Percentiles rank a stretch among this genome's conserved stretches.
Evolutionary conservation across 1,140 invertebrate genomes (phyloP).

Genomic region (Drosophila sucinea): DNA sequence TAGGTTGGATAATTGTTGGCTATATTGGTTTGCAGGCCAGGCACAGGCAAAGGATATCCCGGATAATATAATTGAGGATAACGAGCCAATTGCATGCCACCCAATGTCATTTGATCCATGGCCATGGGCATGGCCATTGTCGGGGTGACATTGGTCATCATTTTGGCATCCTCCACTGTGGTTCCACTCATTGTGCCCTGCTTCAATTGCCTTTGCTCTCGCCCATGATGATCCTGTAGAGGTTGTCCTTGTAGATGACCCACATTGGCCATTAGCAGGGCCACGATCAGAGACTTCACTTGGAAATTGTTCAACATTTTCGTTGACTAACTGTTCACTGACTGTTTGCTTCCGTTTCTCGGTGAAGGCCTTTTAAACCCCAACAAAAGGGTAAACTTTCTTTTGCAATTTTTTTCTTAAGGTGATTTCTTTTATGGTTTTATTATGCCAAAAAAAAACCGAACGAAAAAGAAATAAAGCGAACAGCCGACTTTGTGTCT

Average conservation of each 20-base stretch:
- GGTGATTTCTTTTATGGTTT: slow-evolving; percentile 68
- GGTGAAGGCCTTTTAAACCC: slow-evolving; percentile 60
- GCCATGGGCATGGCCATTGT: slow-evolving; percentile 41
- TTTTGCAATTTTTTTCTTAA: slow-evolving; percentile 55
- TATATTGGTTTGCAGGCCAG: slow-evolving; percentile 47
- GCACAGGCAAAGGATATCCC: slow-evolving; percentile 28
- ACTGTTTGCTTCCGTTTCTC: slow-evolving; percentile 72
- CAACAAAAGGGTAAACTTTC: slow-evolving; percentile 55
- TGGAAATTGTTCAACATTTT: slow-evolving; percentile 54
- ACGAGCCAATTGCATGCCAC: slow-evolving; percentile 50
- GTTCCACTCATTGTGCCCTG: background rate
- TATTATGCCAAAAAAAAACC: slow-evolving; percentile 54
- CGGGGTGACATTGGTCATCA: slow-evolving; percentile 62
- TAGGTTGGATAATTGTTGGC: slow-evolving; percentile 49
- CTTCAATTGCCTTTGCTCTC: slow-evolving; percentile 63
- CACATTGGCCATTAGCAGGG: slow-evolving; percentile 45
- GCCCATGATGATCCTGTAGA: slow-evolving; percentile 35
- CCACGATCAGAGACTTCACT: slow-evolving; percentile 34
- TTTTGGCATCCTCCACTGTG: slow-evolving; percentile 62
- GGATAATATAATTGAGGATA: slow-evolving; percentile 53
- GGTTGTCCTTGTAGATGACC: slow-evolving; percentile 31
- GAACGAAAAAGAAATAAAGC: slow-evolving; percentile 25
- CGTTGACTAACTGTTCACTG: slow-evolving; percentile 30
- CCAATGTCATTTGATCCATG: slow-evolving; percentile 53
- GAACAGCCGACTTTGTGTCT: slow-evolving; percentile 40